Evolutionary conservation across 2,888 invertebrate genomes (phyloP).

Genomic region (Eilema depressum): DNA sequence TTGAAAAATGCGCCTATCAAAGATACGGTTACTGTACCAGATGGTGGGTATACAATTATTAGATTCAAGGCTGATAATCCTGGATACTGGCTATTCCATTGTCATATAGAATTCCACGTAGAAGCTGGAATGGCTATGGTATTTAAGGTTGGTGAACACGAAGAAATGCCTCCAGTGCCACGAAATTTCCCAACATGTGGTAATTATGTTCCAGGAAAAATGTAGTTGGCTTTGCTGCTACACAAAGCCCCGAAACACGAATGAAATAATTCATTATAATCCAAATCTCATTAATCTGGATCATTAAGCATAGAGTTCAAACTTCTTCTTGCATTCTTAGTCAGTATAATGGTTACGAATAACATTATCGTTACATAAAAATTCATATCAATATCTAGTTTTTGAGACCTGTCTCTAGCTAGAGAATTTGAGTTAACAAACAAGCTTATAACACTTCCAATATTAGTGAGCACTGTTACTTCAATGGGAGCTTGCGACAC

Average conservation of each 20-base stretch:
- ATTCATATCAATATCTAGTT: background rate
- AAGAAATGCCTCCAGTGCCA: constrained; percentile 92
- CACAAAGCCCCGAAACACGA: constrained; percentile 62
- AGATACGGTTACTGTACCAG: constrained; percentile 96
- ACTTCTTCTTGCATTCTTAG: constrained; percentile 55
- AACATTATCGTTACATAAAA: constrained; percentile 40
- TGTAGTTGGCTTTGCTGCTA: constrained; percentile 73
- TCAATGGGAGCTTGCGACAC: background rate
- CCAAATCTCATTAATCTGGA: constrained; percentile 82
- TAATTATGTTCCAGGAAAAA: constrained; percentile 87
- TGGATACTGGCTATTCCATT: constrained; percentile 96
- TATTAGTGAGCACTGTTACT: background rate
- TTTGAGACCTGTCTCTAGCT: background rate
- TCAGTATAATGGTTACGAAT: constrained; percentile 62
- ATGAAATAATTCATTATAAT: constrained; percentile 66
- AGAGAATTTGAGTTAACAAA: background rate
- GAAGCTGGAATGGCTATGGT: constrained; percentile 96
- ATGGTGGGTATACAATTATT: constrained; percentile 95
- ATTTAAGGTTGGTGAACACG: constrained; percentile 93
- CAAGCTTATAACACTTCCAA: background rate
- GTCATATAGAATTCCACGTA: constrained; percentile 96
- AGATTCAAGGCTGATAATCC: constrained; percentile 95
- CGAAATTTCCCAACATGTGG: constrained; percentile 92
- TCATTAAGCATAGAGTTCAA: too few relatives aligned
- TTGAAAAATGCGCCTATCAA: constrained; percentile 92